Percentiles rank a stretch among this genome's conserved stretches.
Conservation (phyloP, 2,888 invertebrate genomes). For the Ptychoptera contaminata region DNA sequence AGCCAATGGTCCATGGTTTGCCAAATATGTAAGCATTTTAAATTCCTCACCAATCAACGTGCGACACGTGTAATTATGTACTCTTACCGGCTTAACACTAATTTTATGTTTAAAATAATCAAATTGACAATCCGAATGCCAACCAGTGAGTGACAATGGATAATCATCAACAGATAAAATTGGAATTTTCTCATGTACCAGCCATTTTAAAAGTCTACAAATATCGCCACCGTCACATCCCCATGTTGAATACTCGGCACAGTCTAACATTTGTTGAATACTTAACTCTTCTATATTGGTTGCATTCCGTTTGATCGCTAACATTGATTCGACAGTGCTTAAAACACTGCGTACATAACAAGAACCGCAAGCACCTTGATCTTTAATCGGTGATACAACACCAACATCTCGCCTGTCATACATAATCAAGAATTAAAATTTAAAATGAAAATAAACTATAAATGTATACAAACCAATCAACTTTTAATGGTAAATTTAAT, state of each 20-base stretch:
- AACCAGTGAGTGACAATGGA: conserved; percentile 31
- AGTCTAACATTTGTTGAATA: conserved; percentile 57
- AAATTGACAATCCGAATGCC: background rate
- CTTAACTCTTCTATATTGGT: conserved; percentile 64
- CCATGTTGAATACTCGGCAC: conserved; percentile 51
- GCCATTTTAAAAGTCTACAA: conserved; percentile 61
- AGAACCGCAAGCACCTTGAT: conserved; percentile 65
- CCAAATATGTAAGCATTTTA: conserved; percentile 31
- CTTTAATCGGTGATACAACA: conserved; percentile 47
- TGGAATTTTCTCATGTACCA: conserved; percentile 37
- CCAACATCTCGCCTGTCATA: conserved; percentile 50
- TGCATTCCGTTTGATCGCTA: conserved; percentile 53
- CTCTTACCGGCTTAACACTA: background rate
- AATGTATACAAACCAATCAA: background rate
- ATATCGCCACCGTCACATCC: conserved; percentile 73
- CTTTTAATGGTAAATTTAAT: background rate
- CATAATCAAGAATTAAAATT: no score
- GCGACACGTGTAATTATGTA: conserved; percentile 8
- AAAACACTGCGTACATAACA: conserved; percentile 78
- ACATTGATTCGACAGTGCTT: conserved; percentile 60
- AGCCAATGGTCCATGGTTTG: conserved; percentile 58
- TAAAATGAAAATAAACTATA: no score
- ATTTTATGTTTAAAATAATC: background rate
- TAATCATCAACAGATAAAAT: conserved; percentile 43
- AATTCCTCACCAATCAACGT: conserved; percentile 12